A percentile compares a stretch with the other conserved stretches of the same genome.
phyloP scores from a whole-genome alignment of 1,140 invertebrate genomes.

The Bathynomus jamesi region DNA sequence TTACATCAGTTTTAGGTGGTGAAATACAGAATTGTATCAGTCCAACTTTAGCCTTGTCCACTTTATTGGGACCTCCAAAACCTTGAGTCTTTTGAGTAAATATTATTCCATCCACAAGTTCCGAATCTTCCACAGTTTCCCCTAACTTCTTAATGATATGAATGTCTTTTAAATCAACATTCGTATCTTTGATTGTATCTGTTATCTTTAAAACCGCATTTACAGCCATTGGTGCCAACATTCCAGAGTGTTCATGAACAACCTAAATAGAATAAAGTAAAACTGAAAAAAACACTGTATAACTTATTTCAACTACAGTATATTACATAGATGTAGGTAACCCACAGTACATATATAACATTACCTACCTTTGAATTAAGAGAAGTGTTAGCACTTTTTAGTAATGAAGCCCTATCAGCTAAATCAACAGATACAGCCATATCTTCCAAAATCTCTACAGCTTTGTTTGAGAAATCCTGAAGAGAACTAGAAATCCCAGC shows the following conservation, averaged over 20 bases:
- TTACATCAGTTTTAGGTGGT: slow-evolving; percentile 96
- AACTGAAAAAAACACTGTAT: slow-evolving; percentile 16
- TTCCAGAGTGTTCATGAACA: slow-evolving; percentile 92
- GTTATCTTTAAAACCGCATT: slow-evolving; percentile 88
- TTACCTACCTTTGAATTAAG: slow-evolving; percentile 87
- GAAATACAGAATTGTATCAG: slow-evolving; percentile 99
- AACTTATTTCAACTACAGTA: neutral
- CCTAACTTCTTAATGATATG: slow-evolving; percentile 94
- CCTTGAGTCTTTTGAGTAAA: slow-evolving; percentile 84
- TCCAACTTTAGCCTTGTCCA: slow-evolving; percentile 98
- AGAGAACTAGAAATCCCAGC: slow-evolving; percentile 96
- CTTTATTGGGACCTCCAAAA: slow-evolving; percentile 78
- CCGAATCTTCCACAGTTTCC: slow-evolving; percentile 95
- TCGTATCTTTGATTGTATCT: slow-evolving; percentile 54
- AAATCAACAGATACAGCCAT: slow-evolving; percentile 85
- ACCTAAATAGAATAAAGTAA: slow-evolving; percentile 49
- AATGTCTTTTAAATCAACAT: slow-evolving; percentile 75
- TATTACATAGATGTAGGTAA: slow-evolving; percentile 10
- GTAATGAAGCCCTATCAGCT: slow-evolving; percentile 72
- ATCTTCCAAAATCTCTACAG: slow-evolving; percentile 72
- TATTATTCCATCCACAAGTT: slow-evolving; percentile 89
- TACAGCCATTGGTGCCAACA: slow-evolving; percentile 92
- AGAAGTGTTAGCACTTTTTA: slow-evolving; percentile 93
- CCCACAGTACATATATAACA: neutral
- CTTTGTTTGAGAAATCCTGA: slow-evolving; percentile 76